Conservation (phyloP, 2,888 invertebrate genomes). For the Hetaerina titia region DNA sequence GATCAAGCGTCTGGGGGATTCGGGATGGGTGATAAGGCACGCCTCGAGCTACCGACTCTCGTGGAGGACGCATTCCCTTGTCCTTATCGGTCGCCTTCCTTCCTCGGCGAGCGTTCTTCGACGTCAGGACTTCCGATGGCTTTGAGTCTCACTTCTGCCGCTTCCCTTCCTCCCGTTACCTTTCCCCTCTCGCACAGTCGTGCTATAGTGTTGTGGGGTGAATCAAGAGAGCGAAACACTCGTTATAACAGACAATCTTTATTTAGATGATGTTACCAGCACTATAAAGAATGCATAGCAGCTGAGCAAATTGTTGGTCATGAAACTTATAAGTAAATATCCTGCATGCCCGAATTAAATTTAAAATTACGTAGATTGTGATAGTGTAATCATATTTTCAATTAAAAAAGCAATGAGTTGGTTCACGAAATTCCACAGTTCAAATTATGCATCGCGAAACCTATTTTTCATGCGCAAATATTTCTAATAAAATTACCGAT, state of each 20-base stretch:
- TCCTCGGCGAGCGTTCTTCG: slow-evolving; percentile 46
- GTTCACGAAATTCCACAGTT: too few relatives aligned
- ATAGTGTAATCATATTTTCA: too few relatives aligned
- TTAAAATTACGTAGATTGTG: too few relatives aligned
- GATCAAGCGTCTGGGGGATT: not conserved
- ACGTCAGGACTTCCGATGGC: slow-evolving; percentile 41
- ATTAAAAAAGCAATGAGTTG: too few relatives aligned
- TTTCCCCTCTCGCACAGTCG: not conserved
- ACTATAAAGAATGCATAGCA: not conserved
- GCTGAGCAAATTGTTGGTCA: not conserved
- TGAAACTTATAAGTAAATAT: too few relatives aligned
- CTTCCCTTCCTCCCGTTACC: not conserved
- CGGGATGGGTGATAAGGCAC: not conserved
- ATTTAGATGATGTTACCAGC: not conserved
- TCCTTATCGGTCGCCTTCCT: slow-evolving; percentile 51
- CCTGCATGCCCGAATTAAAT: too few relatives aligned
- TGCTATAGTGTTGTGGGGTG: not conserved
- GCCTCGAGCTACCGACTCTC: not conserved
- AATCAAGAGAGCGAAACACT: not conserved
- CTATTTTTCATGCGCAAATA: too few relatives aligned
- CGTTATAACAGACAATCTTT: not conserved
- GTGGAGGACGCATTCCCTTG: slow-evolving; percentile 18
- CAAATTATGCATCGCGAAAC: too few relatives aligned
- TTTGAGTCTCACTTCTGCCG: not conserved
- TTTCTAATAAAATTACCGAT: too few relatives aligned